Evolutionary conservation across 1,140 invertebrate species (phyloP).

Genomic region (Micrasema minimum): DNA sequence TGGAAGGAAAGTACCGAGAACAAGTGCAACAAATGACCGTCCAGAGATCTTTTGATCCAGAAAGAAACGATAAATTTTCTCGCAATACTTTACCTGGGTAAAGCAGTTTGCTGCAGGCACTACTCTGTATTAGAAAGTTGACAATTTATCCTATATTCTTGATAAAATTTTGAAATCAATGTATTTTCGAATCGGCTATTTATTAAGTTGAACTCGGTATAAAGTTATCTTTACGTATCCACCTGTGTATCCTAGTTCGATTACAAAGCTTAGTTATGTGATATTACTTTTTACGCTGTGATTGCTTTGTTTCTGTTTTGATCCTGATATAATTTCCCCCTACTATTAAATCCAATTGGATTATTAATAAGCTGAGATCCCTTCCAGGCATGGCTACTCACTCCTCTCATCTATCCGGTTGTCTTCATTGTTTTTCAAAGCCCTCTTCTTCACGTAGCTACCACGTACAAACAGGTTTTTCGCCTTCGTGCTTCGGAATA

Average conservation of each 20-base stretch:
- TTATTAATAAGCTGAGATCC: slow-evolving; percentile 21
- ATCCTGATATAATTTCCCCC: slow-evolving; percentile 16
- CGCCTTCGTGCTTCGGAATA: slow-evolving; percentile 40
- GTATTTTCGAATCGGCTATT: too few species aligned
- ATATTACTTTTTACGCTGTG: too few species aligned
- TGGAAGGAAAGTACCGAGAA: slow-evolving; percentile 2
- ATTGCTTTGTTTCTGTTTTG: slow-evolving; percentile 1
- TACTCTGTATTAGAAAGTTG: slow-evolving; percentile 39
- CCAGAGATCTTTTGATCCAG: slow-evolving; percentile 45
- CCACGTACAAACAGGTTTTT: slow-evolving; percentile 40
- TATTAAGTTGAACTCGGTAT: too few species aligned
- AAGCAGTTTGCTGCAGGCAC: slow-evolving; percentile 27
- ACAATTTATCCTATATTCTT: slow-evolving; percentile 53
- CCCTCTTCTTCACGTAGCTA: slow-evolving; percentile 32
- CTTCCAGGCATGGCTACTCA: slow-evolving; percentile 3
- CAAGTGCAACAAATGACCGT: slow-evolving; percentile 38
- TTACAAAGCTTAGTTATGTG: too few species aligned
- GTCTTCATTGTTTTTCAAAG: slow-evolving; percentile 20
- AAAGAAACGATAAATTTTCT: slow-evolving; percentile 49
- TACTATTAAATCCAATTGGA: slow-evolving; percentile 22
- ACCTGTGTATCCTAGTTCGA: too few species aligned
- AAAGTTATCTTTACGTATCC: too few species aligned
- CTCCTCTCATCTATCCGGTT: slow-evolving; percentile 20
- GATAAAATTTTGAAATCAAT: too few species aligned
- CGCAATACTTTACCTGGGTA: slow-evolving; percentile 47